Evolutionary conservation across 2,888 invertebrate species (phyloP), one percentile per base, ranked within the genome.

Genomic region (Reticulitermes lucifugus): DNA sequence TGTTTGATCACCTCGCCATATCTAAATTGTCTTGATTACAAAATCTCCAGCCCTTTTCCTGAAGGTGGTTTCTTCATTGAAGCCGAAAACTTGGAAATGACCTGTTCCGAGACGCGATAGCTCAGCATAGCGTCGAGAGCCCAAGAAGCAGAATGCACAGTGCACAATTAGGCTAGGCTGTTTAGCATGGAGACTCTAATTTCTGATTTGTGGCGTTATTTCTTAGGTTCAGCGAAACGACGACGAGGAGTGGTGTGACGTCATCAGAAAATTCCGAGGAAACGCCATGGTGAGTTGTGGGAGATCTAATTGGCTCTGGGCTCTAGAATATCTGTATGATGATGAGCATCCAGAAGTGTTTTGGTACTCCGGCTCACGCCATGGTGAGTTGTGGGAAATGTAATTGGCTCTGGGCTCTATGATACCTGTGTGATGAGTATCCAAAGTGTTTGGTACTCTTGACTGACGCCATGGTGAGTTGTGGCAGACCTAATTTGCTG

Each of bases 201-300:
- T 55, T 86, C 85, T 86, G 86, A 86, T 81, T 83, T 85, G 43
- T 86, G 86, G 85, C 86, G 85, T 86, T 86, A 86, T 86, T 87
- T 90, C 90, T 90, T 90, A 91, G 91, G 90, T 93, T 93, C 90
- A 93, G 93, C 88, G 93, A 93, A 89, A 92, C 92, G 89, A 91
- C 92, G 65, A 92, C 92, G 89, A 89, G 89, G 89, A 90, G 90
- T 89, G 91, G 89, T 75, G 90, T 89, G 90, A 89, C 89, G 87
- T 90, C 90, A 88, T 89, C 90, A 89, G 92, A 92, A 87, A 91
- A 91, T 88, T 89, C 89, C 88, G 90, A 90, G 89, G 90, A 88
- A 90, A 87, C 87, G 84, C 88, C 87, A 60, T 87, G 88, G 88
- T 88, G 88, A 88, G 88, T 88, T 85, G 21, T 77, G 60, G 65